Evolutionary conservation across 30 jellyfish, hydroid and myxozoan species (phyloP), one percentile per base, ranked within the genome.

Genomic region (Catostylus mosaicus): DNA sequence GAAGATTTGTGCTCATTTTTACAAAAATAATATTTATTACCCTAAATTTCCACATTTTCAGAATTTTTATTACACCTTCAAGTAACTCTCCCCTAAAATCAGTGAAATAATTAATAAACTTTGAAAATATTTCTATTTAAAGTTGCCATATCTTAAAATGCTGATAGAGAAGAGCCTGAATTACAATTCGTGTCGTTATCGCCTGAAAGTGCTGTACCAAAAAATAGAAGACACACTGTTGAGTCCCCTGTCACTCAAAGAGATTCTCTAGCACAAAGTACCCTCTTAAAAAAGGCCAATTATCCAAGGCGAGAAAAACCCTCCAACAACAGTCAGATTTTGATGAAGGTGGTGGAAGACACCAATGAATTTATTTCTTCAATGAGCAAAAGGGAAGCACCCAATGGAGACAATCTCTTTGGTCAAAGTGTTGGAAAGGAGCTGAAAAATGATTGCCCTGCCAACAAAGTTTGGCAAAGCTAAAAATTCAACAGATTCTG

Each of bases 361-460:
- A 65, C 77, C 29, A 31, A 65, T 33, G 32, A 65, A 43, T 65
- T 65, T 30, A 29, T 65, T 19, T 65, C 77, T 3, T 27, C 77
- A 7, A 26, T 56, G 6, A 65, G 77, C 77, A 30, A 65, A 33
- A 65, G 56, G 26, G 77, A 31, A 50, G 67, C 51, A 11, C 62
- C 63, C 11, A 77, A 52, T 50, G 87, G 33, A 54, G 87, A 75
- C 45, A 77, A 75, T 24, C 66, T 75, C 33, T 54, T 47, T 16
- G 87, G 87, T 1, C 87, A 75, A 34, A 34, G 87, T 75, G 32
- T 54, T 47, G 77, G 87, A 22, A 75, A 75, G 37, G 59, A 75
- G 37, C 87, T 75, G 37, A 75, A 75, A 60, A 26, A 31, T 52
- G 35, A 12, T 3, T 29, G 18, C 26, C 74, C 29, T 75, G 54